These are phyloP conservation scores for Dicerorhinus sumatrensis DNA, from an alignment of 2,113 vertebrate species.

Conservation along the genomic window DNA sequence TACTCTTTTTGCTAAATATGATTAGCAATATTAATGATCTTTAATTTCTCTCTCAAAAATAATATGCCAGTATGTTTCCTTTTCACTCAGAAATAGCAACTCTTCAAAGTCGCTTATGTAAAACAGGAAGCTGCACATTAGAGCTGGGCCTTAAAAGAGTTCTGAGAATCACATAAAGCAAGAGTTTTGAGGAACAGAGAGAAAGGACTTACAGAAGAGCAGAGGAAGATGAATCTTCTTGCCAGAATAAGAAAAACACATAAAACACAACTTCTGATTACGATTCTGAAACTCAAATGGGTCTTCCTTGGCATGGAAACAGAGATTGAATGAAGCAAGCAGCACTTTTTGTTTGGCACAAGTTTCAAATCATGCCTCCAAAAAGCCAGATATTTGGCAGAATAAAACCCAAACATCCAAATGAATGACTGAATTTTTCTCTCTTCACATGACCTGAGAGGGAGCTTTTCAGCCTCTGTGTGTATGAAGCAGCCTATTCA, in stretches of 20 bases:
- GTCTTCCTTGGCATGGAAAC: background rate
- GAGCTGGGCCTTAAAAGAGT: background rate
- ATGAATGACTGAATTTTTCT: background rate
- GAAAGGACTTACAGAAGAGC: background rate
- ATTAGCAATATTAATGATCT: background rate
- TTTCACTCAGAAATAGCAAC: background rate
- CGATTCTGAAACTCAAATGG: slow-evolving; percentile 18
- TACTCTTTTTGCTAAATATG: background rate
- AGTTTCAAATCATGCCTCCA: background rate
- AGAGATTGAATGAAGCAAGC: slow-evolving; percentile 11
- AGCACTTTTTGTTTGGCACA: slow-evolving; percentile 47
- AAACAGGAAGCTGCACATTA: background rate
- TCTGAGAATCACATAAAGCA: background rate
- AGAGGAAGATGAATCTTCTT: background rate
- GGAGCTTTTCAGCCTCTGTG: background rate
- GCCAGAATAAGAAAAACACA: background rate
- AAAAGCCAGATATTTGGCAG: slow-evolving; percentile 21
- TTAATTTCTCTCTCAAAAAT: slow-evolving; percentile 23
- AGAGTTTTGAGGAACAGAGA: background rate
- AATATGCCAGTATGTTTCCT: background rate
- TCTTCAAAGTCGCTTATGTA: background rate
- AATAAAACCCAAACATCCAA: background rate
- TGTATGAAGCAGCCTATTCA: background rate
- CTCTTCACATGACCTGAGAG: background rate
- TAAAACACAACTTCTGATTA: slow-evolving; percentile 3